Evolutionary conservation across 2,113 vertebrate genomes (phyloP), one percentile per base, ranked within the genome.

Genomic region (Pungitius pungitius): DNA sequence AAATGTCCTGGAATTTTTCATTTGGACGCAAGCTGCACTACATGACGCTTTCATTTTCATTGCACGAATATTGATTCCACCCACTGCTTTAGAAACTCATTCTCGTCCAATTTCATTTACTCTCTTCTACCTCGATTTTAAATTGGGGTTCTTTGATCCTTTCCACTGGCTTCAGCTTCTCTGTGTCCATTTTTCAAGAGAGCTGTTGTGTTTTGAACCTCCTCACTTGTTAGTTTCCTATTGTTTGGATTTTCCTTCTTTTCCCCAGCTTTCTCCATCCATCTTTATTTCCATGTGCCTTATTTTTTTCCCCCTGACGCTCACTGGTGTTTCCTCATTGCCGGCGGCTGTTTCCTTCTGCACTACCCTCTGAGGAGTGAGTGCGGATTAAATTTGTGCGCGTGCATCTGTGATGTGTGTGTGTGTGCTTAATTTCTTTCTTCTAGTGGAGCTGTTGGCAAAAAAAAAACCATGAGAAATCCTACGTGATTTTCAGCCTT

Each of bases 201-300:
- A 45, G 71, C 58, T 37, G 51, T 22, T 78, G 51, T 62, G 60
- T 75, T 67, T 60, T 47, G n/a, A 75, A 47, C 58, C 52, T 74
- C 4, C 42, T 39, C 24, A 57, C 62, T 49, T 82, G 70, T 88
- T 89, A 84, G 62, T 82, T 81, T 76, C 73, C 67, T 33, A 75
- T 65, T 87, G 74, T 87, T 85, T 83, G 56, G 73, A 69, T 85
- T 88, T 86, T 84, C 68, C 79, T 83, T 67, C 74, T 30, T 75
- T 77, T 82, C 66, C 77, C 45, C 57, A 18, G 40, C 54, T 47
- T 42, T 56, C 68, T 71, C 68, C 78, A 75, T 83, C 71, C 70
- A 76, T 85, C 73, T 78, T 65, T 88, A 43, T 78, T 80, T 89
- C 86, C 73, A 72, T 76, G 61, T 6, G 10, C 30, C n/a, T 69